A percentile compares a stretch with the other conserved stretches of the same genome.
These are phyloP conservation scores for Drosophila nebulosa DNA, from an alignment of 1,140 invertebrate species.

Conservation along the genomic window DNA sequence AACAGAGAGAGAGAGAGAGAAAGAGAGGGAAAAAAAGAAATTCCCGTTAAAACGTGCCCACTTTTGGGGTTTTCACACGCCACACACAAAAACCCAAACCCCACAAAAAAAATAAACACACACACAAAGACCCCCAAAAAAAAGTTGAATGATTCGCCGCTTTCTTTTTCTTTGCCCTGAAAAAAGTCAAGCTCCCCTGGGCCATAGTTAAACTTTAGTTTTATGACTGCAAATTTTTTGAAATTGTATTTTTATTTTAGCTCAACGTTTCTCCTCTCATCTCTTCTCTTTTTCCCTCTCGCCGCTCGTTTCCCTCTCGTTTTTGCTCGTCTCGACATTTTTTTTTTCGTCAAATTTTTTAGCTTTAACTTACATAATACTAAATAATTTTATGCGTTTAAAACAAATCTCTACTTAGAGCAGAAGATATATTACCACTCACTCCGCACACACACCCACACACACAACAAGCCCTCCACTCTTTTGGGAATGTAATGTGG, in stretches of 20 bases:
- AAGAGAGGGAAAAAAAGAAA: constrained; percentile 2
- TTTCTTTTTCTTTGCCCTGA: background rate
- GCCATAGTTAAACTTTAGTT: constrained; percentile 73
- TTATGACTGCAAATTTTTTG: constrained; percentile 74
- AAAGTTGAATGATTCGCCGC: constrained; percentile 4
- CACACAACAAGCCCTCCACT: background rate
- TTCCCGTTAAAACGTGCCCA: constrained; percentile 73
- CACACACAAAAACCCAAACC: constrained; percentile 6
- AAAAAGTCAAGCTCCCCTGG: constrained; percentile 45
- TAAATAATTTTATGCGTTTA: constrained; percentile 50
- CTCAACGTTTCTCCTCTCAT: constrained; percentile 34
- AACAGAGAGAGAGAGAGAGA: constrained; percentile 5
- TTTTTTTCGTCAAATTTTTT: constrained; percentile 76
- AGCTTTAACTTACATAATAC: constrained; percentile 15
- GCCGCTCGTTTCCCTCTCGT: too few species aligned
- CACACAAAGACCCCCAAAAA: background rate
- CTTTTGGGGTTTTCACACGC: constrained; percentile 73
- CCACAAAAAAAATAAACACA: background rate
- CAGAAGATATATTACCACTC: constrained; percentile 59
- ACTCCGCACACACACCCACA: too few species aligned
- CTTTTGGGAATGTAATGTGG: constrained; percentile 1
- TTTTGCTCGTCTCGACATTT: constrained; percentile 45
- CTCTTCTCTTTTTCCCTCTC: too few species aligned
- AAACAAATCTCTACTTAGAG: constrained; percentile 37
- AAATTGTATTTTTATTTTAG: constrained; percentile 61